These are phyloP conservation scores for Conomelus anceps DNA, from an alignment of 2,888 invertebrate species.

Conservation along the genomic window DNA sequence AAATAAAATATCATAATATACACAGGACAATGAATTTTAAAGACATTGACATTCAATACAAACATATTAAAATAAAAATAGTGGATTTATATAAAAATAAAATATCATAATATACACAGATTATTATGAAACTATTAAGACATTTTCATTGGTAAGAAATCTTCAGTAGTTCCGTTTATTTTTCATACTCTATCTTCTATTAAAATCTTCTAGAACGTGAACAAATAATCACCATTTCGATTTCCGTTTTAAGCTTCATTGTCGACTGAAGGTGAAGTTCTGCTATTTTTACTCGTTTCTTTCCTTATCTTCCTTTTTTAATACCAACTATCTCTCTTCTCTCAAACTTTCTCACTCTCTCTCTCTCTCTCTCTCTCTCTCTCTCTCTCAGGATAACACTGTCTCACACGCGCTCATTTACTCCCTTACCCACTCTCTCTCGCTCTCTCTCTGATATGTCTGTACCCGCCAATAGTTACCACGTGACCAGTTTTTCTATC, in stretches of 20 bases:
- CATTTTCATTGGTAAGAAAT: too few species aligned
- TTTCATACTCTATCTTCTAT: too few species aligned
- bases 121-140: too few species aligned
- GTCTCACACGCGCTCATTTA: background rate
- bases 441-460: background rate
- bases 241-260: background rate
- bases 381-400: background rate
- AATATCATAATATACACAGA: too few species aligned
- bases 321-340: background rate
- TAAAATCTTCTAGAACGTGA: too few species aligned
- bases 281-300: background rate
- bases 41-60: too few species aligned
- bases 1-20: too few species aligned
- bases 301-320: background rate
- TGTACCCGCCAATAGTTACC: background rate
- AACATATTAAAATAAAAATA: too few species aligned
- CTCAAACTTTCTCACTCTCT: background rate
- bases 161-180: too few species aligned
- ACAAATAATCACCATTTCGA: background rate
- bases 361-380: background rate
- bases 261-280: background rate
- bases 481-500: background rate
- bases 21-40: too few species aligned
- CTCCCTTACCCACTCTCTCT: background rate
- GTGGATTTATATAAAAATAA: too few species aligned